Base-by-base conservation (phyloP, 2,113 vertebrate species). In the Elaphurus davidianus region DNA sequence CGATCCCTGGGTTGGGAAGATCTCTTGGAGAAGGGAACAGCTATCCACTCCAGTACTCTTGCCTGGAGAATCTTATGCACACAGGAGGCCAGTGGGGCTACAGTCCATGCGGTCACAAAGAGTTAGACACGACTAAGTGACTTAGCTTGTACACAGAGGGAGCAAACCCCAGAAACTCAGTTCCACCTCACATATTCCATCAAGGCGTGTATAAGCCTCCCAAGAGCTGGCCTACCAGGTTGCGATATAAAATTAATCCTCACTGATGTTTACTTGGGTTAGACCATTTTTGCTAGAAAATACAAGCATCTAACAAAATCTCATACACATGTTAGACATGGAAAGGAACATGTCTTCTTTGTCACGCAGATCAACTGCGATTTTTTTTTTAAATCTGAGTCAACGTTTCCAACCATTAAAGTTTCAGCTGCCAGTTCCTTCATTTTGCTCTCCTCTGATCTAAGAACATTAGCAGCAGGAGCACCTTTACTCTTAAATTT, bases 401-500 rank as follows among this genome's bases (percentile, higher is more conserved):
- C 98, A 98, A 92, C 9, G 87, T 94, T 99, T 99, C 91, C 97
- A 93, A 98, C 98, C 97, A 98, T 99, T 99, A 98, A 99, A 98
- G 98, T 99, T 99, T 99, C 98, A 99, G 98, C 99, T 98, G 99
- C 98, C 99, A 99, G 98, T 97, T 98, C 97, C 99, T 98, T 99
- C 98, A 98, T 99, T 99, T 99, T 99, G 98, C 98, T 99, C 97
- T 98, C 96, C 98, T 99, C 98, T 99, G 99, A 99, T 99, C 99
- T 99, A 98, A 99, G 98, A 95, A 98, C 98, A 92, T 98, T 98
- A 99, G 98, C 99, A 99, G 99, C 99, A 98, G 99, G 99, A 98
- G 98, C 98, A 99, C 98, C 99, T 99, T 99, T 98, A 99, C 98
- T 99, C 99, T 99, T 99, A 99, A 99, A 99, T 99, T 99, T 99